Evolutionary conservation across 1,140 invertebrate genomes (phyloP).

Genomic region (Diachasmimorpha longicaudata): DNA sequence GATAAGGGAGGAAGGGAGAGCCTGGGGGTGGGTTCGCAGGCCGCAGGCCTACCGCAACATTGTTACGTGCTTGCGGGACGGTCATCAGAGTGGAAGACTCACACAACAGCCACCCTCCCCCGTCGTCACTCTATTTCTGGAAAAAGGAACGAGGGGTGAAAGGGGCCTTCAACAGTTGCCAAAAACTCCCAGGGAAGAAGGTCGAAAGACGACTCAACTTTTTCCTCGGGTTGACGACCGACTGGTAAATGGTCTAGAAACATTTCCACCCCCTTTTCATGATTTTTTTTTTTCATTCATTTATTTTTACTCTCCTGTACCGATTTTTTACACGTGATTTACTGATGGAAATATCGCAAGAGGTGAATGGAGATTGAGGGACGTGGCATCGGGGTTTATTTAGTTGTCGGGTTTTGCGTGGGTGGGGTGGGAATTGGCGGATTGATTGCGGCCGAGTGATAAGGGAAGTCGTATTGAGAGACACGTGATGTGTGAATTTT

Average conservation of each 20-base stretch:
- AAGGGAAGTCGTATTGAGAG: too few species aligned
- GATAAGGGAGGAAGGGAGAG: not conserved
- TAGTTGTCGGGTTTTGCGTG: too few species aligned
- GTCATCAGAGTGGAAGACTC: constrained; percentile 15
- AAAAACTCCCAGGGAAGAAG: constrained; percentile 15
- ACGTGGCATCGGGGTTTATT: not conserved
- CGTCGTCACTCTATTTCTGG: constrained; percentile 15
- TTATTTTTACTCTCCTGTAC: not conserved
- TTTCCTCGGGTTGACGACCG: constrained; percentile 21
- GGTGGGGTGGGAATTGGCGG: too few species aligned
- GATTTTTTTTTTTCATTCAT: not conserved
- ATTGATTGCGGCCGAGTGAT: too few species aligned
- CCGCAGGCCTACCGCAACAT: constrained; percentile 35
- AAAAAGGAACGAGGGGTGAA: constrained; percentile 9
- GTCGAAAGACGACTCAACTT: not conserved
- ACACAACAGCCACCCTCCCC: constrained; percentile 5
- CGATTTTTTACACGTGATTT: not conserved
- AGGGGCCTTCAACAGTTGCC: constrained; percentile 6
- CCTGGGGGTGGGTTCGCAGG: constrained; percentile 6
- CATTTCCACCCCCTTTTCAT: not conserved
- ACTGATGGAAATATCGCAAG: not conserved
- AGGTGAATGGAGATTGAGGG: not conserved
- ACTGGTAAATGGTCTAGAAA: not conserved
- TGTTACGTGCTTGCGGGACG: constrained; percentile 20
- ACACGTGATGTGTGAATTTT: too few species aligned